Conservation (phyloP, 2,797 vertebrate species). For the Lacerta agilis region DNA sequence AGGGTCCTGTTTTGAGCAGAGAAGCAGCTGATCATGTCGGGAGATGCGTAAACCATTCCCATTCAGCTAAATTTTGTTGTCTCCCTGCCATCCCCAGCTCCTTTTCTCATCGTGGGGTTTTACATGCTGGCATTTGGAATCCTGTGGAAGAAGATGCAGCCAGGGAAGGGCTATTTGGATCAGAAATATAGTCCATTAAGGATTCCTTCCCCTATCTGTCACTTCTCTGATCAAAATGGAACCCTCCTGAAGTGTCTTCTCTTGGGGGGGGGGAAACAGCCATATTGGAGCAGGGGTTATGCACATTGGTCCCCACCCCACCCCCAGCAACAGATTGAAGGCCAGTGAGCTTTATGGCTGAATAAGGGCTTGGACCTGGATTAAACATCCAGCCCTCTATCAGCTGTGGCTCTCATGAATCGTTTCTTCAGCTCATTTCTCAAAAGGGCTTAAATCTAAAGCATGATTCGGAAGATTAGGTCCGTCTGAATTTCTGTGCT, state of each 20-base stretch:
- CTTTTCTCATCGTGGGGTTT: neutral
- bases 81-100: neutral
- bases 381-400: neutral
- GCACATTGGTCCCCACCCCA: neutral
- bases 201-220: neutral
- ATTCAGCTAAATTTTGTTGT: no score
- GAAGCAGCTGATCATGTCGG: neutral
- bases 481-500: neutral
- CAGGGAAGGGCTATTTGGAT: neutral
- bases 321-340: neutral
- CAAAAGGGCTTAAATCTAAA: conserved; percentile 37
- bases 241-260: neutral
- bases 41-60: neutral
- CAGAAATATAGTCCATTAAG: neutral
- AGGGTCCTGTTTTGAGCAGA: neutral
- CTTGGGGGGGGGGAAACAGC: neutral
- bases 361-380: neutral
- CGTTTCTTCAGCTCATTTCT: conserved; percentile 48
- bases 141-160: neutral
- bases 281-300: neutral
- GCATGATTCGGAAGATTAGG: neutral
- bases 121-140: neutral
- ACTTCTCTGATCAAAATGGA: neutral
- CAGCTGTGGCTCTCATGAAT: neutral
- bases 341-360: neutral